These are phyloP conservation scores for Tetraneura akinire DNA, from an alignment of 1,140 invertebrate species.

Conservation along the genomic window DNA sequence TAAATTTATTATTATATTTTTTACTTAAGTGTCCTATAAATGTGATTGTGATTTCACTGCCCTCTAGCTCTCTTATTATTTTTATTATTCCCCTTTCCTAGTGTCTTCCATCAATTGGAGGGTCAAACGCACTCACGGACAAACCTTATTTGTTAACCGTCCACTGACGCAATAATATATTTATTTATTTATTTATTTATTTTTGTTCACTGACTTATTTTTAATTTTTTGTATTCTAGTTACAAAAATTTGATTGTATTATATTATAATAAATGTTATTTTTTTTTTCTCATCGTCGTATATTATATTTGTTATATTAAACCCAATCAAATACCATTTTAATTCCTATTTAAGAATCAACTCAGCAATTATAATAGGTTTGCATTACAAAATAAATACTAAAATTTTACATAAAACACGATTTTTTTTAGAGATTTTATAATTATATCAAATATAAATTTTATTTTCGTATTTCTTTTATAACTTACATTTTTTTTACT, in stretches of 20 bases:
- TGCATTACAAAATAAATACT: too few relatives aligned
- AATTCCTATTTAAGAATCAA: background rate
- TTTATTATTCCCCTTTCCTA: constrained; percentile 17
- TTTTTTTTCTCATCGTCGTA: constrained; percentile 25
- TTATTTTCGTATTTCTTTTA: too few relatives aligned
- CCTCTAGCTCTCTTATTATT: constrained; percentile 34
- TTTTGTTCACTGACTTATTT: constrained; percentile 27
- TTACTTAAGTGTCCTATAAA: background rate
- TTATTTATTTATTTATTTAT: constrained; percentile 3
- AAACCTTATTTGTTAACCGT: constrained; percentile 40
- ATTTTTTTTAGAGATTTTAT: too few relatives aligned
- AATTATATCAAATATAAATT: too few relatives aligned
- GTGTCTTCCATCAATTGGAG: constrained; percentile 36
- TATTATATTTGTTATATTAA: background rate
- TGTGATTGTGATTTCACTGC: background rate
- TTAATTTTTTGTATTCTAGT: constrained; percentile 35
- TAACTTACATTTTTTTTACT: too few relatives aligned
- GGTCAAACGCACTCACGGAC: background rate
- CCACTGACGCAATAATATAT: constrained; percentile 8
- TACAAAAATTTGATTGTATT: constrained; percentile 35
- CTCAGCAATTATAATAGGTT: too few relatives aligned
- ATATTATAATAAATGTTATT: constrained; percentile 47
- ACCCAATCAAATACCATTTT: background rate
- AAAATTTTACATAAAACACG: too few relatives aligned
- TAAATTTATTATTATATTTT: constrained; percentile 32